A percentile compares a stretch with the other conserved stretches of the same genome.
Conservation (phyloP, 2,888 invertebrate genomes). For the Dascillus cervinus region DNA sequence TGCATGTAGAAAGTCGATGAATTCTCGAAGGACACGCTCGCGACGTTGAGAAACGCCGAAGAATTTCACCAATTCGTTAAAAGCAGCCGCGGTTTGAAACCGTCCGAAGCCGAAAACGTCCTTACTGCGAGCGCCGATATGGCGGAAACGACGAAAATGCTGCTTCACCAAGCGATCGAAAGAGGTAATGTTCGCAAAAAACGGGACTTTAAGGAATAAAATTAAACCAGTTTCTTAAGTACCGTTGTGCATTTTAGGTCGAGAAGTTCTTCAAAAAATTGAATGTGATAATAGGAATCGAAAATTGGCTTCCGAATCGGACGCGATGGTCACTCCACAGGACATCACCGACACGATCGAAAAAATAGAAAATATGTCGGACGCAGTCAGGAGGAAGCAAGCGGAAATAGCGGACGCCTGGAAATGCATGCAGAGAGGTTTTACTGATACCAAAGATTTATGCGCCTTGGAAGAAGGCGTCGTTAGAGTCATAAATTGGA, state of each 20-base stretch:
- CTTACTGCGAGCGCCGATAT: slow-evolving; percentile 48
- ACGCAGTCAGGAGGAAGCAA: slow-evolving; percentile 52
- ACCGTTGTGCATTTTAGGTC: slow-evolving; percentile 29
- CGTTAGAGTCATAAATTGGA: slow-evolving; percentile 69
- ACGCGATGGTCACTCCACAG: slow-evolving; percentile 46
- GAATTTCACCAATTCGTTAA: slow-evolving; percentile 51
- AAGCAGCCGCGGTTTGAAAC: slow-evolving; percentile 47
- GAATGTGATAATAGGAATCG: slow-evolving; percentile 40
- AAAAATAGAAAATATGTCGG: slow-evolving; percentile 49
- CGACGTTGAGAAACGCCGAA: slow-evolving; percentile 53
- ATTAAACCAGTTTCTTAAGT: slow-evolving; percentile 7
- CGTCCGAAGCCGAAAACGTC: slow-evolving; percentile 50
- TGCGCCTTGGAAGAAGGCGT: slow-evolving; percentile 55
- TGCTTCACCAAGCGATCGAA: slow-evolving; percentile 44
- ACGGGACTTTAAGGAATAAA: no score
- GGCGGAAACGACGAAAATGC: slow-evolving; percentile 45
- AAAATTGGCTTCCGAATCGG: slow-evolving; percentile 38
- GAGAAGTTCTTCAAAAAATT: slow-evolving; percentile 40
- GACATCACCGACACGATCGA: slow-evolving; percentile 55
- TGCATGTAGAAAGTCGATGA: slow-evolving; percentile 59
- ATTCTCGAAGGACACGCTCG: slow-evolving; percentile 54
- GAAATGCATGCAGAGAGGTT: slow-evolving; percentile 51
- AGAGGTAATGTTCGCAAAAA: no score
- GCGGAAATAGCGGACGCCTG: slow-evolving; percentile 53
- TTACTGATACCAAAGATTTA: slow-evolving; percentile 54